Conservation (phyloP, 2,888 invertebrate species). For the Halictus ligatus region DNA sequence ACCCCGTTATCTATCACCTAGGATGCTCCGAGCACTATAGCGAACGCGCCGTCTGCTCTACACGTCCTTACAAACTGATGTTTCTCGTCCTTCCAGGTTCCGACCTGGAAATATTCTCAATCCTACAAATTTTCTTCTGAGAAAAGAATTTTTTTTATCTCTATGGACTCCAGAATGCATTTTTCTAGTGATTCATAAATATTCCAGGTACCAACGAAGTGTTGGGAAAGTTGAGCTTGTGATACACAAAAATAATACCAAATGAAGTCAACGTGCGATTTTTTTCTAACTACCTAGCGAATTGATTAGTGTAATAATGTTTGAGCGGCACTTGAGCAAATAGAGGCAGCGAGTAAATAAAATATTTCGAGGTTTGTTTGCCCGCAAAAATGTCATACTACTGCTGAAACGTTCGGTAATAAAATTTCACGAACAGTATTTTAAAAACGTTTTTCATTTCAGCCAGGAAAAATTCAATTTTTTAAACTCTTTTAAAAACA, state of each 20-base stretch:
- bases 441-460: neutral
- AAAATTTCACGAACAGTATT: neutral
- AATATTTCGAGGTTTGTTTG: neutral
- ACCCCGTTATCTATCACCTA: conserved; percentile 74
- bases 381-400: neutral
- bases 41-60: conserved; percentile 46
- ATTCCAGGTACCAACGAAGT: too few species aligned
- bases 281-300: neutral
- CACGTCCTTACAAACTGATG: conserved; percentile 54
- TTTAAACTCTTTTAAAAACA: neutral
- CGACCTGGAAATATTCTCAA: conserved; percentile 12
- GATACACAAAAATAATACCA: too few species aligned
- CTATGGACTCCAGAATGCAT: neutral
- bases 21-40: neutral
- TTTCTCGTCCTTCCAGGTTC: neutral
- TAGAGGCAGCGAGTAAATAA: neutral
- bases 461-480: too few species aligned
- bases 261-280: neutral
- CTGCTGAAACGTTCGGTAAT: neutral
- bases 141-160: neutral
- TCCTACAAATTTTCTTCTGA: neutral
- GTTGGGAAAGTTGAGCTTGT: too few species aligned
- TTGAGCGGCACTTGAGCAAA: neutral
- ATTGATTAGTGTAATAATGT: neutral
- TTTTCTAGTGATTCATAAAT: too few species aligned